phyloP scores from a whole-genome alignment of 2,797 vertebrate genomes.

The Dicrostonyx torquatus region DNA sequence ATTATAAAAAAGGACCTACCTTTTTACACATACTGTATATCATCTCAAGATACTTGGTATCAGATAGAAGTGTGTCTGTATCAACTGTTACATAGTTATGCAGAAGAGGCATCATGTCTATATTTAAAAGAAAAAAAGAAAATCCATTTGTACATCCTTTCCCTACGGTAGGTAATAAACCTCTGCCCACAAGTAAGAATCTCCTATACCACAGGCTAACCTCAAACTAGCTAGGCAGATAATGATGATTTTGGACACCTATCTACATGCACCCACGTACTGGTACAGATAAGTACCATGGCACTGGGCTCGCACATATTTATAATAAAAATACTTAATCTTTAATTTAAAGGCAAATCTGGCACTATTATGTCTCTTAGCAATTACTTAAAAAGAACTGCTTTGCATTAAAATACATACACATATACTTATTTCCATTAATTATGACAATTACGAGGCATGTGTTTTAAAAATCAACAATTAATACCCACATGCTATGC shows the following conservation, averaged over 20 bases:
- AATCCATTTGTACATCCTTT: constrained; percentile 40
- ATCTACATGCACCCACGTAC: not conserved
- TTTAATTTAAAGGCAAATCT: constrained; percentile 21
- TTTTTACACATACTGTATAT: constrained; percentile 99
- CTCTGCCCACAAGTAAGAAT: not conserved
- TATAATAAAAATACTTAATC: constrained; percentile 38
- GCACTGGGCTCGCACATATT: not conserved
- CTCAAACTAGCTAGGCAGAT: not conserved
- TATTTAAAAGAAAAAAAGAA: constrained; percentile 61
- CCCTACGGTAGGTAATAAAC: not conserved
- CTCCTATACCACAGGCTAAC: not conserved
- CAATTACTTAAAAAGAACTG: not conserved
- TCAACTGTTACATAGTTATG: constrained; percentile 99
- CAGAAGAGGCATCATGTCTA: constrained; percentile 99
- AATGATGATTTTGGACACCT: not conserved
- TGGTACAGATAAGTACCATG: not conserved
- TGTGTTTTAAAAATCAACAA: not conserved
- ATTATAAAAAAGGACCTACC: constrained; percentile 86
- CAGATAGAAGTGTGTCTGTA: constrained; percentile 97
- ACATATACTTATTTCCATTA: not conserved
- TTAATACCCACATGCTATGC: not conserved
- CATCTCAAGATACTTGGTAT: constrained; percentile 99
- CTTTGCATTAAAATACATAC: constrained; percentile 15
- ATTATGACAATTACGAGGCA: no score
- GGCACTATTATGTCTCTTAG: not conserved